Base-by-base conservation (phyloP, 2,797 vertebrate genomes). In the Halcyon leucocephala region DNA sequence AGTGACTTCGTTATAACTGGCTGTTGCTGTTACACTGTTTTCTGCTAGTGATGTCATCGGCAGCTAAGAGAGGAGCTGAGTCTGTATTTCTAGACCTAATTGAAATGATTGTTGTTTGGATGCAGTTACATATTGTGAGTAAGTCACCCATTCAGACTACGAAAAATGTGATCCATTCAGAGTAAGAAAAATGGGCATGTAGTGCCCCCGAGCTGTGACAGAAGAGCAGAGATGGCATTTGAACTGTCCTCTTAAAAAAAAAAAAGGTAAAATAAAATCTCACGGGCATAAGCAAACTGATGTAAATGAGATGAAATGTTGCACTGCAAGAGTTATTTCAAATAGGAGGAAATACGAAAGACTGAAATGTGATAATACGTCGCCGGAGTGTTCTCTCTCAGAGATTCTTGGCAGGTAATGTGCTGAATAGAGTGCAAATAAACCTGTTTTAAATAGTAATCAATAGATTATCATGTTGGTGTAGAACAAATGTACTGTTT, bases 241-340 rank as follows among this genome's bases (percentile, higher is more conserved):
- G 87, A 90, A 87, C 74, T 82, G 73, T 70, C 61, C 41, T 78
- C 39, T 71, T 82, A 51, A 14, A 37, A 61, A 57, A 44, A n/a
- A 29, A 28, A 5, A n/a, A 14, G 12, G 24, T 1, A 2, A 2
- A 18, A 12, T 8, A 66, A 90, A 92, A 41, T 16, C 37, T 81
- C 48, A 21, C 60, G 52, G 35, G 29, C 42, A 9, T 72, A 67
- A 93, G 29, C 22, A 74, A 67, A 52, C 39, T 66, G 37, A 16
- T 90, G 85, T 41, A 85, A 95, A 73, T 79, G 76, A 84, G 73
- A 58, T 51, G 82, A 86, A 95, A 86, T 89, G n/a, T n/a, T 90
- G 61, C 44, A 41, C 82, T 86, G 93, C 66, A 48, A 51, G 67
- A 62, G 33, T 91, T 93, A 57, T 65, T 96, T 91, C 49, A 86